phyloP scores from a whole-genome alignment of 1,140 invertebrate species.

The Homalodisca vitripennis region DNA sequence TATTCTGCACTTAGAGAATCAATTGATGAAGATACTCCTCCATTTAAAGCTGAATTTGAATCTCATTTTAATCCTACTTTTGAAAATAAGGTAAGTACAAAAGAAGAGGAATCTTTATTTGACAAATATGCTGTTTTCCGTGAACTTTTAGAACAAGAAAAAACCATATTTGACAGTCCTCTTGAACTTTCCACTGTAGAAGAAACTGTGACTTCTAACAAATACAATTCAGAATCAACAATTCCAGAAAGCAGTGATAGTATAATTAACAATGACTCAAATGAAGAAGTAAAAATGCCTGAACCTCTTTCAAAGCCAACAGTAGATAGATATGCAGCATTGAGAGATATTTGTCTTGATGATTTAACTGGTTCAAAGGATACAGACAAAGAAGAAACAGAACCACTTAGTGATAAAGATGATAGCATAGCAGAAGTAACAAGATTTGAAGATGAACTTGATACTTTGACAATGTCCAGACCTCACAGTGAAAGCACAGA shows the following conservation, averaged over 20 bases:
- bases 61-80: conserved; percentile 61
- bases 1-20: conserved; percentile 41
- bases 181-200: neutral
- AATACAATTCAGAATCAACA: neutral
- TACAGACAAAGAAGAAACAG: conserved; percentile 25
- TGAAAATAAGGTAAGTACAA: conserved; percentile 18
- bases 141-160: conserved; percentile 73
- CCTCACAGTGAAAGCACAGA: conserved; percentile 44
- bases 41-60: conserved; percentile 60
- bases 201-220: neutral
- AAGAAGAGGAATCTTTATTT: conserved; percentile 49
- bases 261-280: conserved; percentile 38
- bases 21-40: conserved; percentile 42
- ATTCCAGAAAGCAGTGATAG: conserved; percentile 31
- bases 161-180: conserved; percentile 38
- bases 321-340: conserved; percentile 66
- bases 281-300: conserved; percentile 49
- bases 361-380: conserved; percentile 48
- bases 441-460: conserved; percentile 40
- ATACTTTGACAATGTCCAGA: conserved; percentile 39
- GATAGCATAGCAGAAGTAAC: conserved; percentile 38
- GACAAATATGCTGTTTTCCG: conserved; percentile 84
- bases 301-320: conserved; percentile 34
- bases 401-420: conserved; percentile 39
- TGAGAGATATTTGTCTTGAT: conserved; percentile 65